Percentiles rank a stretch among this genome's conserved stretches.
Conservation (phyloP, 2,888 invertebrate genomes). For the Drosophila gaucha region DNA sequence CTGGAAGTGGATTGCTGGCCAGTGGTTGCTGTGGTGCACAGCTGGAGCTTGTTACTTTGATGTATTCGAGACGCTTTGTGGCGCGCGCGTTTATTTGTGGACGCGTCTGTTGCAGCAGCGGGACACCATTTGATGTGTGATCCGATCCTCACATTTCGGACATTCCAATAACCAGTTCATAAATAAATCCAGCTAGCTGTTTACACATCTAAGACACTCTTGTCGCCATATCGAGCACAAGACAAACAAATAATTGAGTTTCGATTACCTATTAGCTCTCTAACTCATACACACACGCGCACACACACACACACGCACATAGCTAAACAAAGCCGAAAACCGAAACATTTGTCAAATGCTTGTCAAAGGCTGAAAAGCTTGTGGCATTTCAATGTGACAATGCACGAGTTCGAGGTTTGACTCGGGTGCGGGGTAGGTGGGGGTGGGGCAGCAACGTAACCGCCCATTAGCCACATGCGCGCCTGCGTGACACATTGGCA, state of each 20-base stretch:
- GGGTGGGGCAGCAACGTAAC: conserved; percentile 36
- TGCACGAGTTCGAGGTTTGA: conserved; percentile 13
- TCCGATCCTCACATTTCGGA: conserved; percentile 33
- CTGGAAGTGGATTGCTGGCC: conserved; percentile 11
- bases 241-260: conserved; percentile 43
- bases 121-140: conserved; percentile 60
- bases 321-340: conserved; percentile 48
- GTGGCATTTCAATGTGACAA: conserved; percentile 55
- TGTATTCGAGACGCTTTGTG: conserved; percentile 77
- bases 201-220: conserved; percentile 33
- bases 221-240: conserved; percentile 13
- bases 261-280: conserved; percentile 44
- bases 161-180: conserved; percentile 19
- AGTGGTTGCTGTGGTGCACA: conserved; percentile 67
- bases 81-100: conserved; percentile 79
- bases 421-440: neutral
- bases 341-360: conserved; percentile 80
- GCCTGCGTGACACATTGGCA: conserved; percentile 83
- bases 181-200: conserved; percentile 31
- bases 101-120: conserved; percentile 68
- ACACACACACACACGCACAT: neutral
- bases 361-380: conserved; percentile 73
- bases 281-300: neutral
- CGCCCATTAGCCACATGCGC: conserved; percentile 83
- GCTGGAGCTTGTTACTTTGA: conserved; percentile 83